A percentile compares a stretch with the other conserved stretches of the same genome.
Conservation (phyloP, 2,113 vertebrate species). For the Cisticola juncidis region DNA sequence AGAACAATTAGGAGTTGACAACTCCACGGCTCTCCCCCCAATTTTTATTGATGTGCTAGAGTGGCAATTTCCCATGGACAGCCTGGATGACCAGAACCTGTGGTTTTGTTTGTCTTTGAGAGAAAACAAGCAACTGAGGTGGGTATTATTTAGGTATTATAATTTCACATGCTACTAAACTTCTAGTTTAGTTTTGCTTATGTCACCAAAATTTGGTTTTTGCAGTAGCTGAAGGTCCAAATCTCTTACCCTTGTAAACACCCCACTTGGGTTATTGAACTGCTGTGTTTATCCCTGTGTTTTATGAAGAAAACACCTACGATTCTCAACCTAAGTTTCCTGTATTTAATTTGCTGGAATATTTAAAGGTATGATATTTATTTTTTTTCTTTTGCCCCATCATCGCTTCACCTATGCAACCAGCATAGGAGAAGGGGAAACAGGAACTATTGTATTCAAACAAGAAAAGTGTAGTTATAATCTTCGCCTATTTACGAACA, state of each 20-base stretch:
- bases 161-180: conserved; percentile 35
- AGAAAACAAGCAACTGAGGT: conserved; percentile 4
- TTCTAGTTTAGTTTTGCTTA: conserved; percentile 49
- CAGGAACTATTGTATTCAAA: background rate
- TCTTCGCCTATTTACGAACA: background rate
- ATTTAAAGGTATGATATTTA: background rate
- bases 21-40: background rate
- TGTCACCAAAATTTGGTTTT: background rate
- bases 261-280: background rate
- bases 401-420: background rate
- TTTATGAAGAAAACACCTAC: background rate
- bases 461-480: background rate
- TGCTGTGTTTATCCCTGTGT: background rate
- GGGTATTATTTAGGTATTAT: conserved; percentile 41
- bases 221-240: background rate
- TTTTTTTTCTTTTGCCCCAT: background rate
- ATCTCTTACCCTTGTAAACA: background rate
- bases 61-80: background rate
- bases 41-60: conserved; percentile 30
- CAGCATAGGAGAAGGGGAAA: background rate
- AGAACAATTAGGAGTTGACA: conserved; percentile 13
- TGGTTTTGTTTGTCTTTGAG: conserved; percentile 22
- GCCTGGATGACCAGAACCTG: conserved; percentile 34
- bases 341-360: background rate
- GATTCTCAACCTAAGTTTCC: background rate